Base-by-base conservation (phyloP, 2,113 vertebrate species). In the Gymnocephalus cernua region DNA sequence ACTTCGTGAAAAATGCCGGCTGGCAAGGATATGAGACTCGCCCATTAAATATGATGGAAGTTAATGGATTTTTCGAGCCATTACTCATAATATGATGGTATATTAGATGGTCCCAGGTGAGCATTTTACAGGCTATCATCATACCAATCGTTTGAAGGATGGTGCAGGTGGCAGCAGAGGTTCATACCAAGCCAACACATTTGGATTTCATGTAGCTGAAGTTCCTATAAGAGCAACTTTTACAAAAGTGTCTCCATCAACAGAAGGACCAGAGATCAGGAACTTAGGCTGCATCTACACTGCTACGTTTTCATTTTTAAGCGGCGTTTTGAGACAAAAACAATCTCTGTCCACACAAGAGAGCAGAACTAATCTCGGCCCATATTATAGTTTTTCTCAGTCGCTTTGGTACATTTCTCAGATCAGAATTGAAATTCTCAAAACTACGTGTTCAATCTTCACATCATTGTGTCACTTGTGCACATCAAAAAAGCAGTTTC, bases 41-140 rank as follows among this genome's bases (percentile, higher is more conserved):
- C 47, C 47, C 51, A 76, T 69, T 71, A 71, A 70, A 64, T 62
- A 16, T 67, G 72, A 59, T n/a, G 65, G 63, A 69, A 74, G 35
- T 21, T 69, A 74, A 77, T 56, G 75, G 53, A 19, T 4, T 77
- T 53, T 23, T 56, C 6, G 11, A 65, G 50, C 58, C 75, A 79
- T 86, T 76, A 75, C 59, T 67, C 35, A 79, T 25, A 10, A 57
- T 35, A 12, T 62, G 27, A 64, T 50, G 48, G 41, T 19, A 18
- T 59, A 68, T 79, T 48, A 73, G 66, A 69, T 5, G 68, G 54
- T 51, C 41, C 45, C 51, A 1, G 1, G 38, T 38, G 74, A 67
- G 57, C 21, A 18, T 59, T 64, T 63, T 61, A 53, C 59, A 78
- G 48, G n/a, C 65, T 35, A 32, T 67, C 54, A 69, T 61, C 54